phyloP scores from a whole-genome alignment of 1,140 invertebrate genomes.

The Adelges cooleyi region DNA sequence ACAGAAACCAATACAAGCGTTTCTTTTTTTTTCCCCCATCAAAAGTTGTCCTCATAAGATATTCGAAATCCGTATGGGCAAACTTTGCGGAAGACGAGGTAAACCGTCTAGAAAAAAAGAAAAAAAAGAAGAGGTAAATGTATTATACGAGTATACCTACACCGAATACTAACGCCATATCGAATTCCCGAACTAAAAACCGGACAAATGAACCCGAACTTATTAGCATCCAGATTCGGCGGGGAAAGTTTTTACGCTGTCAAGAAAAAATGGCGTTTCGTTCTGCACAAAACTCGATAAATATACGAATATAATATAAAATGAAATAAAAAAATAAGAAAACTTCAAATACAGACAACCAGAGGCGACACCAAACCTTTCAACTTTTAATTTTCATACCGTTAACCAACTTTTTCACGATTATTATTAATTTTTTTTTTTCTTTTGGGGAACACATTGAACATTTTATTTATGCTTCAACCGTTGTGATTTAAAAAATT shows the following conservation, averaged over 20 bases:
- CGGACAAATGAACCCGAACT: constrained; percentile 23
- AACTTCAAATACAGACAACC: constrained; percentile 20
- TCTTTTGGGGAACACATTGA: background rate
- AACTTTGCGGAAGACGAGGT: constrained; percentile 25
- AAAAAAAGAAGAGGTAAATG: background rate
- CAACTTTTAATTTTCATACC: constrained; percentile 16
- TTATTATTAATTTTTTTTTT: constrained; percentile 11
- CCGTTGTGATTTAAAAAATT: too few relatives aligned
- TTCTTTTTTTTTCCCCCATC: constrained; percentile 19
- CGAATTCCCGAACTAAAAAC: constrained; percentile 13
- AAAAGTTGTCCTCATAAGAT: constrained; percentile 27
- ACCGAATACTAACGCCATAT: constrained; percentile 24
- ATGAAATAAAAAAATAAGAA: background rate
- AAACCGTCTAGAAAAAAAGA: constrained; percentile 26
- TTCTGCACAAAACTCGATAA: constrained; percentile 8
- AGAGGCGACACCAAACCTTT: constrained; percentile 11
- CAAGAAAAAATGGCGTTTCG: constrained; percentile 14
- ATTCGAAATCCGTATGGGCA: constrained; percentile 15
- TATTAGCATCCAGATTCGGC: constrained; percentile 21
- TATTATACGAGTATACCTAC: background rate
- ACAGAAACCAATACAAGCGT: constrained; percentile 23
- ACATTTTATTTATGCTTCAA: background rate
- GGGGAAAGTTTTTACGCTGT: constrained; percentile 5
- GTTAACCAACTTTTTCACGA: constrained; percentile 19
- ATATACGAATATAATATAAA: background rate